phyloP scores from a whole-genome alignment of 2,797 vertebrate species.

The Apogon talboti region DNA sequence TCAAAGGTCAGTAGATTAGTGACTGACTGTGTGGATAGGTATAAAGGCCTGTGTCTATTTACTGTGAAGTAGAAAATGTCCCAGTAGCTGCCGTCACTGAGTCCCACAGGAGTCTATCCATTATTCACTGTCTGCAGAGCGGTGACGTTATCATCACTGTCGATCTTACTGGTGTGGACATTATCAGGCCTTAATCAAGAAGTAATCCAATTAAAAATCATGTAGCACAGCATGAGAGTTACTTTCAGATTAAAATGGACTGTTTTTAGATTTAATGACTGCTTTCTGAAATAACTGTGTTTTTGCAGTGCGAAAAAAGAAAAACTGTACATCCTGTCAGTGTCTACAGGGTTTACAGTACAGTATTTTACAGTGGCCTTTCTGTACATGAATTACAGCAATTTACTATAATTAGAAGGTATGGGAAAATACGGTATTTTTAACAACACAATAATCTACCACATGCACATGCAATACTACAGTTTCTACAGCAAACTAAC shows the following conservation, averaged over 20 bases:
- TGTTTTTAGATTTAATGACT: too few relatives aligned
- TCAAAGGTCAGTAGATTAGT: slow-evolving; percentile 14
- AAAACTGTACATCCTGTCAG: too few relatives aligned
- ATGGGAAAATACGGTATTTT: too few relatives aligned
- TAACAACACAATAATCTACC: too few relatives aligned
- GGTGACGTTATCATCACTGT: slow-evolving; percentile 44
- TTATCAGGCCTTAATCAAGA: slow-evolving; percentile 5
- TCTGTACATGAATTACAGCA: too few relatives aligned
- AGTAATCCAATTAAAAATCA: neutral
- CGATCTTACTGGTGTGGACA: slow-evolving; percentile 7
- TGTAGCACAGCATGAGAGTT: too few relatives aligned
- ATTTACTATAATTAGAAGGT: too few relatives aligned
- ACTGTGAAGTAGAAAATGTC: slow-evolving; percentile 30
- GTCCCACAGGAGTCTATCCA: slow-evolving; percentile 57
- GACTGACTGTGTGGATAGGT: slow-evolving; percentile 8
- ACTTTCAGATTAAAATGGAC: too few relatives aligned
- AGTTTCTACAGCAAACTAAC: too few relatives aligned
- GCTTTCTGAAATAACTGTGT: neutral
- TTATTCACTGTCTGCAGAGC: slow-evolving; percentile 59
- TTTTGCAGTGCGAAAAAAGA: neutral
- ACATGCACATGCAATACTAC: too few relatives aligned
- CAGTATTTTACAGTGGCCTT: too few relatives aligned
- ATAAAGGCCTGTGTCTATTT: slow-evolving; percentile 10
- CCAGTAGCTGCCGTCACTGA: slow-evolving; percentile 38
- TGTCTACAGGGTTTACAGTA: too few relatives aligned